phyloP scores from a whole-genome alignment of 2,888 invertebrate genomes.

The Tanytarsus gracilentus region DNA sequence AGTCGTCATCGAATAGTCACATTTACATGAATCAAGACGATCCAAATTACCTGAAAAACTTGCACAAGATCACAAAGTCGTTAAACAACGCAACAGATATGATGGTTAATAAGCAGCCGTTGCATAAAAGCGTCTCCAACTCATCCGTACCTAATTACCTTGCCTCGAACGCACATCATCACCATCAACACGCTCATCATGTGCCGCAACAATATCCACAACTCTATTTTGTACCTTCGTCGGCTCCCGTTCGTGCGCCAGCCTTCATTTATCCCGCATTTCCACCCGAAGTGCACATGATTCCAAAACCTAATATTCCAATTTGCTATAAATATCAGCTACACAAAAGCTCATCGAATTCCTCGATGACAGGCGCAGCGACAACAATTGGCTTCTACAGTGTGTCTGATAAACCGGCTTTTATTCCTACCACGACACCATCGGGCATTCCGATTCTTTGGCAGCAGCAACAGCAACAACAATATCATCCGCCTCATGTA shows the following conservation, averaged over 20 bases:
- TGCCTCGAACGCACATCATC: neutral
- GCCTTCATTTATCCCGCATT: constrained; percentile 11
- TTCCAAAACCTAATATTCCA: constrained; percentile 39
- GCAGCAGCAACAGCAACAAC: neutral
- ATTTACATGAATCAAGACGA: constrained; percentile 27
- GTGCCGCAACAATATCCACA: neutral
- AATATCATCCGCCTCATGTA: neutral
- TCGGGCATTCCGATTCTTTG: constrained; percentile 14
- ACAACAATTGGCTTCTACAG: constrained; percentile 29
- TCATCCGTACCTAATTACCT: constrained; percentile 13
- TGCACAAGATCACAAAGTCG: constrained; percentile 24
- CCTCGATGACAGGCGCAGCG: constrained; percentile 31
- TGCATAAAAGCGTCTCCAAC: constrained; percentile 20
- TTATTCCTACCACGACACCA: constrained; percentile 1
- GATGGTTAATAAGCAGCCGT: constrained; percentile 11
- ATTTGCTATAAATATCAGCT: constrained; percentile 36
- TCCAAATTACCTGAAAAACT: constrained; percentile 26
- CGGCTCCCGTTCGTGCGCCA: neutral
- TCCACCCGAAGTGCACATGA: constrained; percentile 18
- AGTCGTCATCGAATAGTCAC: constrained; percentile 23
- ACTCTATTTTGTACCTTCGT: neutral
- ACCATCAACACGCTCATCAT: neutral
- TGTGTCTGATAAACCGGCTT: constrained; percentile 16
- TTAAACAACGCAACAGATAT: constrained; percentile 16
- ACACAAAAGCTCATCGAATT: constrained; percentile 42